phyloP scores from a whole-genome alignment of 2,113 vertebrate species.

The Mustela nigripes region DNA sequence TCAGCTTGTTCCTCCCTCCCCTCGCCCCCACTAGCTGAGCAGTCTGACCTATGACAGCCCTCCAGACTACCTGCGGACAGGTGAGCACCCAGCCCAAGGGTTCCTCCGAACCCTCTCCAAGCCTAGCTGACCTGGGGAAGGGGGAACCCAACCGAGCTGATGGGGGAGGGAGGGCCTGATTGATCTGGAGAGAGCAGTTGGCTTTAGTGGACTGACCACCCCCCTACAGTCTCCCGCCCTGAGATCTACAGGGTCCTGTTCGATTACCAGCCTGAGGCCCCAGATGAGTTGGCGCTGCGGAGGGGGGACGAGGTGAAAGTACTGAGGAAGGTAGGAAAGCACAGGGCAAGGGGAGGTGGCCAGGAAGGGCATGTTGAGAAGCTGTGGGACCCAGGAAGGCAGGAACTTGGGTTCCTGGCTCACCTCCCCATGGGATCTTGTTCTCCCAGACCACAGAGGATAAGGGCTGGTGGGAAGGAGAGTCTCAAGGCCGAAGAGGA shows the following conservation, averaged over 20 bases:
- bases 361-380: background rate
- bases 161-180: background rate
- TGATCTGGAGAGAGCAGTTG: background rate
- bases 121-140: background rate
- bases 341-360: background rate
- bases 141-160: background rate
- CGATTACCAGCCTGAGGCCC: conserved; percentile 87
- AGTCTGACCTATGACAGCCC: conserved; percentile 70
- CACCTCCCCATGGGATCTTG: background rate
- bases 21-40: conserved; percentile 64
- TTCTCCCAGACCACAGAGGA: conserved; percentile 85
- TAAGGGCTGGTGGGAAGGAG: conserved; percentile 95
- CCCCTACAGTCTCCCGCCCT: conserved; percentile 80
- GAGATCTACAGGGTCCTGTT: conserved; percentile 92
- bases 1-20: background rate
- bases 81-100: conserved; percentile 45
- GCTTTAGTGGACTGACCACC: background rate
- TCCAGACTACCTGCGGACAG: conserved; percentile 75
- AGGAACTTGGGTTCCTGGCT: background rate
- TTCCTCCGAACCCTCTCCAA: background rate
- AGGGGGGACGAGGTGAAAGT: conserved; percentile 89
- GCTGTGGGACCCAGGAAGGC: background rate
- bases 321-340: conserved; percentile 89
- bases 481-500: conserved; percentile 90
- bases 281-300: conserved; percentile 90